A percentile compares a stretch with the other conserved stretches of the same genome.
These are phyloP conservation scores for Cantharis rustica DNA, from an alignment of 2,888 invertebrate genomes.

Conservation along the genomic window DNA sequence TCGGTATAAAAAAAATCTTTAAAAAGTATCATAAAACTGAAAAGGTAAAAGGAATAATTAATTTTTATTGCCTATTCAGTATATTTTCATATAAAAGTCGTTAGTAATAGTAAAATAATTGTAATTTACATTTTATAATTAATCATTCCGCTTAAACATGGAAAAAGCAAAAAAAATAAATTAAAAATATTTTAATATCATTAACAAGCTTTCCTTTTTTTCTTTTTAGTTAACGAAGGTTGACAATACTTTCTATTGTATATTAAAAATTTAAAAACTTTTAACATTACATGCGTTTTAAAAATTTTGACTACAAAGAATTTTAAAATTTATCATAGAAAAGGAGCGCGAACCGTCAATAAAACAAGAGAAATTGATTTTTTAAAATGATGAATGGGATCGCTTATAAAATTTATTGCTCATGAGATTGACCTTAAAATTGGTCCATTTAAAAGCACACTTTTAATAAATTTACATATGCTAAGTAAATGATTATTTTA, in stretches of 20 bases:
- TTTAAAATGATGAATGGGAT: background rate
- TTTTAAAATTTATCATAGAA: background rate
- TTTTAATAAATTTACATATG: background rate
- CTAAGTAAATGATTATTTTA: background rate
- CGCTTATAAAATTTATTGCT: background rate
- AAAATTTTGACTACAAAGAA: background rate
- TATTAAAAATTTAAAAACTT: background rate
- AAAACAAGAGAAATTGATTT: background rate
- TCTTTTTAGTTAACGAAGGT: background rate
- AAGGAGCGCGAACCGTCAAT: background rate
- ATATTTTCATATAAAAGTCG: background rate
- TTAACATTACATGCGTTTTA: background rate
- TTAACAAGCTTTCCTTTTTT: background rate
- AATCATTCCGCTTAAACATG: background rate
- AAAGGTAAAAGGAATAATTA: background rate
- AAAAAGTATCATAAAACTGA: background rate
- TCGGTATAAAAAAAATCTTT: background rate
- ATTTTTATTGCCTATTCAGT: background rate
- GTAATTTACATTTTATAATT: background rate
- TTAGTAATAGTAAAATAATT: background rate
- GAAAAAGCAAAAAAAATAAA: background rate
- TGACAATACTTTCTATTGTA: background rate
- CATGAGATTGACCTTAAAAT: background rate
- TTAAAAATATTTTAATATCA: background rate
- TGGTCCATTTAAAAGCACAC: background rate